phyloP scores from a whole-genome alignment of 2,797 vertebrate species.

The Acrossocheilus fasciatus region DNA sequence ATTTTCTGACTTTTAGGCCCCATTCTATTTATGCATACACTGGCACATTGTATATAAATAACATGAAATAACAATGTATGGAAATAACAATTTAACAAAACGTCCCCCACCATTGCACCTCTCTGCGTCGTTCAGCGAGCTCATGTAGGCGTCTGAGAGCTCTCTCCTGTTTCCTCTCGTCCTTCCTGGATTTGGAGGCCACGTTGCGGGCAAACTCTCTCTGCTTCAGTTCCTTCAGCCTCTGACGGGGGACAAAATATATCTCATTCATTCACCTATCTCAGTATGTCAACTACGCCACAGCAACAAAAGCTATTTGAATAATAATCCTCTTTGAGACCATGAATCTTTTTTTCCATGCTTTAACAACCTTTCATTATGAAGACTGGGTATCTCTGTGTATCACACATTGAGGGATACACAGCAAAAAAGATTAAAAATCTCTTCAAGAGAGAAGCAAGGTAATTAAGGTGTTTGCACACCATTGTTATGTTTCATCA shows the following conservation, averaged over 20 bases:
- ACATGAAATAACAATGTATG: not conserved
- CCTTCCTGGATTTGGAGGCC: conserved; percentile 86
- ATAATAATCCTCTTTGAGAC: conserved; percentile 52
- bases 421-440: conserved; percentile 47
- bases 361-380: conserved; percentile 50
- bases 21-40: conserved; percentile 2
- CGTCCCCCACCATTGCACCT: conserved; percentile 77
- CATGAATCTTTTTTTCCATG: conserved; percentile 38
- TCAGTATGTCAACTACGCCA: conserved; percentile 8
- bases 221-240: conserved; percentile 89
- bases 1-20: not conserved
- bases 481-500: conserved; percentile 60
- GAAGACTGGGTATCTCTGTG: conserved; percentile 39
- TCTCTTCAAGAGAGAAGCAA: conserved; percentile 52
- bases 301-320: conserved; percentile 50
- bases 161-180: conserved; percentile 87
- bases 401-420: conserved; percentile 44
- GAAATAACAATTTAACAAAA: conserved; percentile 28
- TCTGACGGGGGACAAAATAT: conserved; percentile 70
- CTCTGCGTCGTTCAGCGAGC: conserved; percentile 83
- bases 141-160: conserved; percentile 86
- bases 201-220: conserved; percentile 89
- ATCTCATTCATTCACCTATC: conserved; percentile 36
- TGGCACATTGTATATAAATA: conserved; percentile 3
- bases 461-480: conserved; percentile 63